Evolutionary conservation across 53 echinoderm and acorn worm genomes (phyloP), one percentile per base, ranked within the genome.

Genomic region (Astropecten irregularis): DNA sequence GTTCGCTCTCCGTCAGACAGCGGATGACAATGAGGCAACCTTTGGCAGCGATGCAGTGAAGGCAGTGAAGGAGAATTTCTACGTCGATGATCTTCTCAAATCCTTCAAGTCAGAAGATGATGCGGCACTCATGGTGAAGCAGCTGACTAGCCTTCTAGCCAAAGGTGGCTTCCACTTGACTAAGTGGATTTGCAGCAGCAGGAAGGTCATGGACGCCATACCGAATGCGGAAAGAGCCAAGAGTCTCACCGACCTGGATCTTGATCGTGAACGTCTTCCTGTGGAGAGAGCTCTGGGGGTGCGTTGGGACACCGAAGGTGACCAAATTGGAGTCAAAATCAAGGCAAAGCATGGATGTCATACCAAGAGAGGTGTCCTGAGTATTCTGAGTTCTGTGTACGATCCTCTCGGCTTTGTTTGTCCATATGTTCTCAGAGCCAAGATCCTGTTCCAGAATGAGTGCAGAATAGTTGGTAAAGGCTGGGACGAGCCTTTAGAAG

Each of bases 121-220:
- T 59, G 88, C 82, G 1, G 37, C 49, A 16, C 4, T 21, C 3
- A 36, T 82, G 59, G 55, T 55, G 42, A 52, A 32, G 14, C 54
- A 68, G 15, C 2, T 88, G 39, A 46, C 28, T 16, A 15, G 40
- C 48, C 25, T 88, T 47, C 38, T 71, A 27, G 47, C 51, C 15
- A 47, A 71, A 49, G 88, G 82, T 35, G 88, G 88, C 13, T 82
- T 82, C 40, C 69, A 72, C 40, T 27, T 88, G 71, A 88, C 82
- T 21, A 88, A 88, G 21, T 88, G 82, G 82, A 36, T 64, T 52
- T 58, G 71, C 64, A 88, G 71, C 47, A 66, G 79, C 35, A 55
- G 72, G 56, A 63, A 28, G 2, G 88, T 88, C 28, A 18, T 82
- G 13, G 37, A 51, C 10, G 16, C 83, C 48, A 49, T 83, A 44